Evolutionary conservation across 1,140 invertebrate species (phyloP), one percentile per base, ranked within the genome.

Genomic region (Homarus americanus): DNA sequence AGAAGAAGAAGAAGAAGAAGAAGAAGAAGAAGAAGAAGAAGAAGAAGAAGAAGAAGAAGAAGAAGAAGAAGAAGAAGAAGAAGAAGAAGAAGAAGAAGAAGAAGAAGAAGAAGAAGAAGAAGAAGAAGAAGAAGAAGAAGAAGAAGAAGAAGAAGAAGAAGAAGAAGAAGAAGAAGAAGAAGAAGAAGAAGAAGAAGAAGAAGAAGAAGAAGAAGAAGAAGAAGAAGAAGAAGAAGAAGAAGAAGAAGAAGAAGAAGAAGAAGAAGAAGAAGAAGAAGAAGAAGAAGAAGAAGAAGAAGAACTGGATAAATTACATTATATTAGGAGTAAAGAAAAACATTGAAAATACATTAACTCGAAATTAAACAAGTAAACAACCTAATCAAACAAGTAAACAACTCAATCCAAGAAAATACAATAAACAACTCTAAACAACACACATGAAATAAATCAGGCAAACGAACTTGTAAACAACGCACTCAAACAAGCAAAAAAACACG

Each of bases 1-100:
- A 20, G 24, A 28, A 34, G 72, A 75, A 75, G 28, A 75, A 34
- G 17, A 75, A 17, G 10, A 28, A 17, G 17, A 12, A 75, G 17
- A 34, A 34, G 10, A 28, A 34, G 10, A 75, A 34, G 32, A 75
- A 75, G 28, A 10, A 10, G 72, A 34, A 32, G 72, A 34, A 32
- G 72, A 34, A 73, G 32, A 28, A 73, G 72, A 34, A 73, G 72
- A 34, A 73, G 72, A 34, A 73, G 72, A 34, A 73, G 72, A 34
- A 73, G 32, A 73, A 32, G 72, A 73, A 28, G 72, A 34, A 73
- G 72, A 73, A 10, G 72, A 15, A 73, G 17, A 73, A 32, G 72
- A 32, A 17, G 32, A 28, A n/a, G 72, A 32, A 28, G 32, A 28
- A 28, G 9, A 32, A 73, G 17, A 32, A n/a, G 32, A 73, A 28